Evolutionary conservation across 2,888 invertebrate genomes (phyloP), one percentile per base, ranked within the genome.

Genomic region (Sycophila texana): DNA sequence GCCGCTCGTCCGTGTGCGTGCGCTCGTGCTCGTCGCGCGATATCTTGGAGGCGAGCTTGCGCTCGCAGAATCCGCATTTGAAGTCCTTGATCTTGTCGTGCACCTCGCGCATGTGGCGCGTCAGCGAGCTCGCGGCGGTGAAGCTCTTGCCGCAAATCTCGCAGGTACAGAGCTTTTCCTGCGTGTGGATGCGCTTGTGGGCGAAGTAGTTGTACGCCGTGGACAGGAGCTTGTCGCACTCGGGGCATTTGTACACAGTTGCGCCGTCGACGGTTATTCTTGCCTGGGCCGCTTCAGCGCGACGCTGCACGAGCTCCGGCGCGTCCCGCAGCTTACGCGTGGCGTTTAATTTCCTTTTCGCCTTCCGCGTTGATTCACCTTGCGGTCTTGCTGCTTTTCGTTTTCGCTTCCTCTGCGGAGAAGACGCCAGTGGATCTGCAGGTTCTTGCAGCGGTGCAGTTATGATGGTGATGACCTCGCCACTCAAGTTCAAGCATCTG

Each of bases 171-270:
- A 87, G 87, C 30, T 84, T 84, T 53, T 87, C 85, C 5, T 84
- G 84, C 0, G 85, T 85, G 72, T 89, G 89, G n/a, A 83, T 86
- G 16, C 84, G 84, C 1, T 80, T 81, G 74, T 88, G 87, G 16
- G 80, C 81, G 16, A 84, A 47, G 18, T 87, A 85, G 79, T 87
- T 93, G 87, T 93, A 93, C 5, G 92, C 87, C 0, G 93, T 93
- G 81, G 93, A 92, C n/a, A 94, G 87, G 76, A 90, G 91, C 86
- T 93, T 93, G 0, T 92, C 91, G 86, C 94, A 94, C 10, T 90
- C 88, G 39, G 87, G 90, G 85, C 94, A 94, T 72, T 91, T 90
- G 86, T 92, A 94, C 83, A 89, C 92, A 2, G 91, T 89, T 72
- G 91, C 91, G 0, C 92, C 92, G 84, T 92, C 91, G 0, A 90